Evolutionary conservation across 1,140 invertebrate genomes (phyloP), one percentile per base, ranked within the genome.

Genomic region (Pseudomyrmex cubaensis): DNA sequence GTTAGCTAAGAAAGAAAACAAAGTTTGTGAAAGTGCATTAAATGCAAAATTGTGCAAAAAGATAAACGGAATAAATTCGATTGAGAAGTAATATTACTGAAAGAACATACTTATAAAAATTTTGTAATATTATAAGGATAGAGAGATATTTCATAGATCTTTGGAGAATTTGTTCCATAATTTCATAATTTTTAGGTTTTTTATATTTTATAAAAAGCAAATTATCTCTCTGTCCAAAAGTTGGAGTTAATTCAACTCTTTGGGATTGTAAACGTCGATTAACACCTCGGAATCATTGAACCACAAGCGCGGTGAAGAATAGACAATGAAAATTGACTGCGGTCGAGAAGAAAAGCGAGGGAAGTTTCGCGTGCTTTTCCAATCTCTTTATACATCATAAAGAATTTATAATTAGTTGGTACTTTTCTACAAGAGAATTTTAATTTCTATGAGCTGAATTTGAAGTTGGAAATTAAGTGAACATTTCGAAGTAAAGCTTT

Each of bases 181-280:
- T n/a, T 9, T 50, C 15, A 22, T n/a, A 69, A 25, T 70, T 59
- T 25, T 2, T 72, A 35, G 7, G 7, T 35, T 72, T 15, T 72
- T 50, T 72, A 61, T 61, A 22, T 48, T 15, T 74, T 48, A 10
- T 3, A 56, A 25, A 48, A 15, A 22, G 59, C 54, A 77, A 78
- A 80, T 52, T 35, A 20, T 12, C 22, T 57, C 9, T 44, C 52
- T 64, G 13, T 59, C 12, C 15, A 44, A 15, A 78, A 78, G 35
- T 59, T 70, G 35, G 70, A 80, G 72, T 80, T 80, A 80, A 80
- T 80, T 80, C 50, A n/a, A 17, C 2, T 17, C 13, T 20, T 10
- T 15, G n/a, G 44, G 10, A 1, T 9, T 70, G 5, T 35, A 59
- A 72, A 61, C 61, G 72, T 80, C 56, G 54, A 80, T 80, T 70